Evolutionary conservation across 2,888 invertebrate species (phyloP).

Genomic region (Rhodophaea formosa): DNA sequence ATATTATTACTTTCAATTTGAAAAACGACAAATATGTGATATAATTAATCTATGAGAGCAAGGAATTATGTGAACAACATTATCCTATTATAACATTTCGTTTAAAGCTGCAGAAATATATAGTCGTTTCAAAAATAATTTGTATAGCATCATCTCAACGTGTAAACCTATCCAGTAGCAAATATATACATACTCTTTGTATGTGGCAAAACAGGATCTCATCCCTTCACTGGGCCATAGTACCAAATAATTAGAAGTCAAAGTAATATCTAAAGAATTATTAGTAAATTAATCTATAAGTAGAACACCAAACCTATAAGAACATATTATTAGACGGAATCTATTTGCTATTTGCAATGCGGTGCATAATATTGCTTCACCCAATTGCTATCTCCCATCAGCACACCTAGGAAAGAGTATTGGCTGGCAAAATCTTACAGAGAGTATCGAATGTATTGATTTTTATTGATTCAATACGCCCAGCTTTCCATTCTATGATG

Average conservation of each 20-base stretch:
- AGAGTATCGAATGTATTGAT: too few species aligned
- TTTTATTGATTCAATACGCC: not conserved
- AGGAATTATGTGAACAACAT: slow-evolving; percentile 2
- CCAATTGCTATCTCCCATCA: too few species aligned
- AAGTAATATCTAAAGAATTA: slow-evolving; percentile 2
- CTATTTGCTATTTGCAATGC: not conserved
- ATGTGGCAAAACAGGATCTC: not conserved
- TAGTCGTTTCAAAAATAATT: slow-evolving; percentile 9
- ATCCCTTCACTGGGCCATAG: not conserved
- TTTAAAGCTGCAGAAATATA: slow-evolving; percentile 4
- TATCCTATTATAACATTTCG: slow-evolving; percentile 8
- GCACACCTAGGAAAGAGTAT: too few species aligned
- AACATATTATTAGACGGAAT: slow-evolving; percentile 14
- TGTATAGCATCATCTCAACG: slow-evolving; percentile 6
- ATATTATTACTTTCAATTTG: slow-evolving; percentile 11
- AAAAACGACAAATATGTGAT: not conserved
- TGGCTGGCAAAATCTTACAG: too few species aligned
- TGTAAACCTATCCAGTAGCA: slow-evolving; percentile 8
- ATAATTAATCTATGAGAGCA: slow-evolving; percentile 7
- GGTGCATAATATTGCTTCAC: too few species aligned
- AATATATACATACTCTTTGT: not conserved
- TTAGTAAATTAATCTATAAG: slow-evolving; percentile 7
- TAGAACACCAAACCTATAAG: slow-evolving; percentile 11
- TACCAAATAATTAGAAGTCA: slow-evolving; percentile 5
- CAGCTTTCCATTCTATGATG: not conserved